Base-by-base conservation (phyloP, 2,888 invertebrate genomes). In the Blastobasis adustella region DNA sequence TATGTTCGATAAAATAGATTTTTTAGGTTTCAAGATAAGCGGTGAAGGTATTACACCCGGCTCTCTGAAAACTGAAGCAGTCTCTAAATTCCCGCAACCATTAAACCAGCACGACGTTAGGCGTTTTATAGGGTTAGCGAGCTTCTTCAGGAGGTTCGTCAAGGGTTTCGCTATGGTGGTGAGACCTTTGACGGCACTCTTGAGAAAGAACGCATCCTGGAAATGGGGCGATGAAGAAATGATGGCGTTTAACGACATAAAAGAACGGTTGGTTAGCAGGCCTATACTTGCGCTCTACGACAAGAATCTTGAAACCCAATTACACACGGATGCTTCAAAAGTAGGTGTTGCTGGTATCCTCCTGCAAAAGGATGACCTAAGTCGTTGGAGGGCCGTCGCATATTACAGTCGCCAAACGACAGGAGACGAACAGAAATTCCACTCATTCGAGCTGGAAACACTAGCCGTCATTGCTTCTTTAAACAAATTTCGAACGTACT, bases 301-400 rank as follows among this genome's bases (percentile, higher is more conserved):
- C 37, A 58, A 52, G 1, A 42, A 43, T 0, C 54, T 54, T 1
- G 54, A 56, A 39, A 63, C 59, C 1, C 65, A 69, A 41, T 52
- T 69, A 4, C 71, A 73, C 45, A 71, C 71, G 0, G 72, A 72
- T 49, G 71, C 71, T 0, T 66, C 67, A 49, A 49, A 59, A 10
- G 10, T 56, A 0, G 69, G 70, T 5, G 8, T 71, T 5, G 65
- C 55, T 59, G 67, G 63, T 5, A 62, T 70, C 5, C 10, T 73
- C 0, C 42, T 71, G 6, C 71, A 69, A 51, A 44, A 10, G 44
- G n/a, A 6, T 6, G 44, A 44, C 6, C 6, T n/a, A 5, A 55
- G 69, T 63, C 62, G 59, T 61, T 59, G 61, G 58, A 65, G 67
- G 69, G n/a, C 41, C 6, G 41, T 40, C 9, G 6, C 41, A 40